phyloP scores from a whole-genome alignment of 2,113 vertebrate species.

The Nansenia antarctica region DNA sequence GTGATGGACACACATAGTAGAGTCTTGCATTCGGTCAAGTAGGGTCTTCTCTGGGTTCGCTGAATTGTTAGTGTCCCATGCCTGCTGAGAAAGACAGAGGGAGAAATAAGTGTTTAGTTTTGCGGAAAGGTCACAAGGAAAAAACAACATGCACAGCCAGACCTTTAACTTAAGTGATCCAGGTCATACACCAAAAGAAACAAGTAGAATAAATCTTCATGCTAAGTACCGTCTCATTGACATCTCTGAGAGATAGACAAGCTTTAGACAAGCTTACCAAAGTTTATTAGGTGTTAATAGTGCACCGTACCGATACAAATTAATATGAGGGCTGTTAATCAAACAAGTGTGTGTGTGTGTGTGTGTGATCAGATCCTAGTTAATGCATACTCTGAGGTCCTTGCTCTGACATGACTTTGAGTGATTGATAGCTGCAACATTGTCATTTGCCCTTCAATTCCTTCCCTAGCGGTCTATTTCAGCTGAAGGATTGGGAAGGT shows the following conservation, averaged over 20 bases:
- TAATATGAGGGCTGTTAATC: slow-evolving; percentile 12
- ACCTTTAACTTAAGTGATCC: not conserved
- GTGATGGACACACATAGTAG: slow-evolving; percentile 25
- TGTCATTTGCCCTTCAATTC: slow-evolving; percentile 64
- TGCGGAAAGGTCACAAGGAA: not conserved
- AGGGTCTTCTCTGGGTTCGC: not conserved
- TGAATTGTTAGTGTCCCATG: slow-evolving; percentile 23
- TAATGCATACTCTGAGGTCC: slow-evolving; percentile 14
- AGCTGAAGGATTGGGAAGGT: slow-evolving; percentile 40
- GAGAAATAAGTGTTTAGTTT: not conserved
- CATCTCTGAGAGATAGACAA: not conserved
- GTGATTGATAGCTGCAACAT: slow-evolving; percentile 56
- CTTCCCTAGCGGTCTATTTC: slow-evolving; percentile 59
- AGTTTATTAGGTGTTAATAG: slow-evolving; percentile 28
- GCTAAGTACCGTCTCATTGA: too few relatives aligned
- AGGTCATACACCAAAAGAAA: not conserved
- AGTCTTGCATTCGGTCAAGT: slow-evolving; percentile 27
- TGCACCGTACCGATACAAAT: not conserved
- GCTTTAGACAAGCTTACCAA: slow-evolving; percentile 1
- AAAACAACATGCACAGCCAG: not conserved
- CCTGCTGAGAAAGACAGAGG: slow-evolving; percentile 28
- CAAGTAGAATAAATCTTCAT: not conserved
- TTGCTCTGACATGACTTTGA: slow-evolving; percentile 28
- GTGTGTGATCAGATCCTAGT: not conserved
- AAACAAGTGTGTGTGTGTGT: not conserved